Evolutionary conservation across 1,140 invertebrate species (phyloP).

Genomic region (Cephus cinctus): DNA sequence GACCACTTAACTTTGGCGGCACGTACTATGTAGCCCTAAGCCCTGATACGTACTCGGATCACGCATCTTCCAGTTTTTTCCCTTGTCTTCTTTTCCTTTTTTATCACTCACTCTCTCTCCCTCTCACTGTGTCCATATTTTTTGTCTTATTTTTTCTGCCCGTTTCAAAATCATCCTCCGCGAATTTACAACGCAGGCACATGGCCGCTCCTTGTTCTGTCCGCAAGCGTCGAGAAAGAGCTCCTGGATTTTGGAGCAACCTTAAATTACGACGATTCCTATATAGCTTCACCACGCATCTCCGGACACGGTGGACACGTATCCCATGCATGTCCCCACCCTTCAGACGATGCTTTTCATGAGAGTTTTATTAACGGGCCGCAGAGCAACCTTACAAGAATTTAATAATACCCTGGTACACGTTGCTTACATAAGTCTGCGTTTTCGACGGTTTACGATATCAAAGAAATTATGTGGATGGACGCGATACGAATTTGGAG

Average conservation of each 20-base stretch:
- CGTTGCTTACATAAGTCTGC: too few relatives aligned
- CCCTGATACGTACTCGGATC: constrained; percentile 35
- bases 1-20: constrained; percentile 32
- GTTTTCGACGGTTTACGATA: too few relatives aligned
- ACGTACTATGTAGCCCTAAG: constrained; percentile 37
- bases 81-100: constrained; percentile 23
- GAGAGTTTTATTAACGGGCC: too few relatives aligned
- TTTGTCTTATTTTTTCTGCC: constrained; percentile 3
- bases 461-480: too few relatives aligned
- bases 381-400: too few relatives aligned
- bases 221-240: background rate
- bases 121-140: background rate
- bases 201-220: background rate
- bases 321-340: too few relatives aligned
- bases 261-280: background rate
- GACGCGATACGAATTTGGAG: too few relatives aligned
- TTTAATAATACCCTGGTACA: too few relatives aligned
- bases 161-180: constrained; percentile 15
- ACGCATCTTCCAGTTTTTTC: constrained; percentile 35
- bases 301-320: background rate
- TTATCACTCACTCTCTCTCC: constrained; percentile 4
- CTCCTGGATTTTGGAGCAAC: background rate
- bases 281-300: background rate
- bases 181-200: constrained; percentile 15
- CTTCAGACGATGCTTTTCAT: too few relatives aligned